These are phyloP conservation scores for Hapalemur alaotrensis DNA, from an alignment of 2,797 vertebrate species.

Conservation along the genomic window DNA sequence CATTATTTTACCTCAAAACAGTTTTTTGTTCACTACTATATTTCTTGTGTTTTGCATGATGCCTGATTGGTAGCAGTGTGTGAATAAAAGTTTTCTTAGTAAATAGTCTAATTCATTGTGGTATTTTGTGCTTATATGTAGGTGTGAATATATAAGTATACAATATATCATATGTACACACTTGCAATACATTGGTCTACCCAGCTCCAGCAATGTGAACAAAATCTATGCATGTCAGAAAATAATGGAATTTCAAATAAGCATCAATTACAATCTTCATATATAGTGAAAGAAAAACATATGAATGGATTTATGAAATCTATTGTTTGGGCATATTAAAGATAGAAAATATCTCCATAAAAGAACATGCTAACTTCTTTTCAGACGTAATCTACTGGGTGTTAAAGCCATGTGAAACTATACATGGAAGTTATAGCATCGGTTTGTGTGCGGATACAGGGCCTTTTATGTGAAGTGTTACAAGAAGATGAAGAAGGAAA, in stretches of 20 bases:
- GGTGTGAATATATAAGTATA: neutral
- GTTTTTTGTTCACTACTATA: neutral
- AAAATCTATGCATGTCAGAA: neutral
- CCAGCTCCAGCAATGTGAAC: neutral
- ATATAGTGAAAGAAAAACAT: neutral
- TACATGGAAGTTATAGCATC: too few relatives aligned
- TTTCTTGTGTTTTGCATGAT: neutral
- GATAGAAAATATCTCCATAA: neutral
- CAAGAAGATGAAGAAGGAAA: neutral
- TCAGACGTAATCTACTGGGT: neutral
- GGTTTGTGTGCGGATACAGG: accelerated
- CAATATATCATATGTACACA: neutral
- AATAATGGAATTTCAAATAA: neutral
- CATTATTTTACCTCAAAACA: neutral
- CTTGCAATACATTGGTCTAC: neutral
- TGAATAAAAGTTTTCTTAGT: neutral
- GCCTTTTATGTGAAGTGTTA: neutral
- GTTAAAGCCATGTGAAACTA: neutral
- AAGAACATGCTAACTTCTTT: neutral
- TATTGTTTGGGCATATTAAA: neutral
- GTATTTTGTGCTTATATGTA: neutral
- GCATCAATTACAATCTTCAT: neutral
- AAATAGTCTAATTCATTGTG: neutral
- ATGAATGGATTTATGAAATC: neutral
- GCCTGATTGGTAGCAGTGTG: neutral